Evolutionary conservation across 2,888 invertebrate species (phyloP), one percentile per base, ranked within the genome.

Genomic region (Embidobia sp.): DNA sequence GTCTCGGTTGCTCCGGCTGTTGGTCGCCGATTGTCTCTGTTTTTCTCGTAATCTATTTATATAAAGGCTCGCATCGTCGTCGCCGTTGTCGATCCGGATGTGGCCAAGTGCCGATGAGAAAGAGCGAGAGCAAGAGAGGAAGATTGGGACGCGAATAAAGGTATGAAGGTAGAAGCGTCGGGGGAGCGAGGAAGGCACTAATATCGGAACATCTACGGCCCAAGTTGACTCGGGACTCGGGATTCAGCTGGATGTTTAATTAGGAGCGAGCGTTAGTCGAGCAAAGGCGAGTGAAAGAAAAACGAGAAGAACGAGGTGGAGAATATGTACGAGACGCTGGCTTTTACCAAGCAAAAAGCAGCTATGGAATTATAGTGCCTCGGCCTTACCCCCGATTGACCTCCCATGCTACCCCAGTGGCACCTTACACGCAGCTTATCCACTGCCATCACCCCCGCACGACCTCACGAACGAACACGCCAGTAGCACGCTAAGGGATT

Each of bases 161-260:
- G 70, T 46, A 44, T 49, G 72, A 48, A 69, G 44, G 35, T 35
- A 53, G 44, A 19, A 48, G 67, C 33, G 16, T 29, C 40, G 72
- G 69, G 40, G 73, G 79, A n/a, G n/a, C n/a, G n/a, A n/a, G n/a
- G 66, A 82, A 80, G 81, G 84, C 82, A 85, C 87, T 88, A 74
- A 89, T 89, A 89, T 89, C 89, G 85, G 86, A 87, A 87, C 87
- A 88, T 87, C 89, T 87, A 86, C 84, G 87, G 84, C 81, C 81
- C 85, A 79, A 84, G 83, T 84, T 84, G 86, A n/a, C n/a, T n/a
- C n/a, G n/a, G n/a, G n/a, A 85, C 84, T 85, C 81, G 84, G 81
- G 85, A 83, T 83, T 86, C 87, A 85, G 87, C n/a, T n/a, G 85
- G 88, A 88, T 89, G 88, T 88, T 89, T 89, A 89, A 89, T 89